Base-by-base conservation (phyloP, 2,797 vertebrate species). In the Trichosurus vulpecula region DNA sequence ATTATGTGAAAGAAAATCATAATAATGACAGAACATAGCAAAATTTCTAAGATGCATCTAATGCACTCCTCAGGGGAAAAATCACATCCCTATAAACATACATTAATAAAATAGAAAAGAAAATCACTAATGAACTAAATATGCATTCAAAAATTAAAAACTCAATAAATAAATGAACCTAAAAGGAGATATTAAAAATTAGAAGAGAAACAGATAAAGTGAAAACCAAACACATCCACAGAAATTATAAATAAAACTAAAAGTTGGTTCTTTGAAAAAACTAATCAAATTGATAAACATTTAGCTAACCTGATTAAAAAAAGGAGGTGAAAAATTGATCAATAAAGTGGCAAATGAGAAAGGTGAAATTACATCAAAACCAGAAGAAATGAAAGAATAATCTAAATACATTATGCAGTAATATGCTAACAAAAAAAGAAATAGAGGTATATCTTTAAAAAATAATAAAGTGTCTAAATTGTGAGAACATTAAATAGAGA, bases 271-370 rank as follows among this genome's bases (percentile, higher is more conserved):
- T 90, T 66, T 94, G 29, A 57, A 81, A n/a, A 91, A 92, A 52
- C 54, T 91, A 58, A 11, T 52, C 54, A 81, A 41, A 41, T 35
- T 30, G 2, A 14, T 54, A 41, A 89, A 91, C 0, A 89, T 47
- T 54, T 74, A 92, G 41, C n/a, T 93, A 11, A 5, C 58, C 92
- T 61, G 52, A 91, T 12, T 41, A 61, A 94, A 87, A 92, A 95
- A 92, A 92, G 95, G 93, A 92, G 53, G 55, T 52, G 54, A 57
- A 94, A 81, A 95, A 54, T 0, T 10, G 92, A 66, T 61, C 53
- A 0, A 52, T 90, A 92, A 61, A 94, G 92, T 56, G 52, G 29
- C 52, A 22, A 91, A 90, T 61, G 16, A 35, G 54, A 61, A 93
- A 87, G 12, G 10, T 14, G 0, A 52, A 16, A 91, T 92, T 2